Evolutionary conservation across 2,113 vertebrate species (phyloP), one percentile per base, ranked within the genome.

Genomic region (Syngnathus typhle): DNA sequence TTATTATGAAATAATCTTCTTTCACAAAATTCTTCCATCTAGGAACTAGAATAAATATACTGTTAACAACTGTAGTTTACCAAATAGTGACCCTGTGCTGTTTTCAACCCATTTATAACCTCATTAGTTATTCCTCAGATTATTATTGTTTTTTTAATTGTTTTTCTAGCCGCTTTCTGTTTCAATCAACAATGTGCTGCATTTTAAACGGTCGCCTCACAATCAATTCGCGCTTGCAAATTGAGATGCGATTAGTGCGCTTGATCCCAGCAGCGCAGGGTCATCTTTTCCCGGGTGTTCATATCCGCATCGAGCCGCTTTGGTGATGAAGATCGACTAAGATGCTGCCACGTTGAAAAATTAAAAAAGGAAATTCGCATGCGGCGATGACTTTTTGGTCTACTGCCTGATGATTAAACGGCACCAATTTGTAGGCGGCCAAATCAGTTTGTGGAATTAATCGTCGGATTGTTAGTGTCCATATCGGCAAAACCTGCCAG

Each of bases 311-410:
- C 32, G 11, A 36, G 66, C 66, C 46, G 27, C 67, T 71, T 77
- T 47, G 6, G 10, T 67, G 64, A 77, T 69, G 13, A 72, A 71
- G 71, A 82, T 73, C 68, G 69, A 79, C 58, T 71, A 52, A 7
- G 46, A 61, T 21, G 41, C 60, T 80, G 70, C 56, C 73, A 62
- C 3, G 6, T 27, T 80, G 71, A 79, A 76, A 81, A 71, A 81
- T 79, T 73, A 71, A 71, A 77, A 56, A 21, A 74, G 65, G 72
- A 79, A 84, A 82, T 83, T 36, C 65, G 41, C 60, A 61, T 64
- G 63, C 68, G 60, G 58, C 37, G 65, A 49, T 72, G 68, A 46
- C 71, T 70, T 73, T 32, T 77, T 37, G 76, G 49, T 65, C 1
- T 60, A 56, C n/a, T 19, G 59, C 66, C 61, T 58, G 62, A 46